Evolutionary conservation across 2,797 vertebrate genomes (phyloP).

Genomic region (Myripristis jacobus): DNA sequence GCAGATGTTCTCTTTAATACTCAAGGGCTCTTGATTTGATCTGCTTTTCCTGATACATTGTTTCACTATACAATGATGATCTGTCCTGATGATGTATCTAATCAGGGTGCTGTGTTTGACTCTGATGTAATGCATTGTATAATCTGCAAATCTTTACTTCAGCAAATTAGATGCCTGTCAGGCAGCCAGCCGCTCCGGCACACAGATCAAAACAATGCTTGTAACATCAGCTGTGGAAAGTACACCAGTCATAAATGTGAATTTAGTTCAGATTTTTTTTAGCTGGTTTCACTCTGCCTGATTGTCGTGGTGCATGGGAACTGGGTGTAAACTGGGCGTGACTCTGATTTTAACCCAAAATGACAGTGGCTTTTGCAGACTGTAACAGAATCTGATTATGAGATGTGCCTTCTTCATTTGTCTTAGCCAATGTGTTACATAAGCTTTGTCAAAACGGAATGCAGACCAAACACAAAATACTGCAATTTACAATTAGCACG

Average conservation of each 20-base stretch:
- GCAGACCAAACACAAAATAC: constrained; percentile 50
- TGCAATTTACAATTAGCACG: constrained; percentile 37
- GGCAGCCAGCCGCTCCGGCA: neutral
- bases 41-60: constrained; percentile 34
- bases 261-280: neutral
- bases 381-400: constrained; percentile 52
- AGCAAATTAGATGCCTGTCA: neutral
- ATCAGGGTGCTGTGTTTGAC: neutral
- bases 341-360: no score
- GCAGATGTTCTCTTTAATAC: constrained; percentile 31
- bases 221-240: neutral
- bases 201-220: neutral
- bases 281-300: no score
- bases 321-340: no score
- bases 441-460: constrained; percentile 55
- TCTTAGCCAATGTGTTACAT: constrained; percentile 43
- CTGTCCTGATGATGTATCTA: neutral
- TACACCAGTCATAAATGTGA: neutral
- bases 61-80: constrained; percentile 20
- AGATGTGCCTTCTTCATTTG: constrained; percentile 38
- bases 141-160: neutral
- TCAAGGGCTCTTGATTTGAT: constrained; percentile 24
- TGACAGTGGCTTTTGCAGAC: neutral
- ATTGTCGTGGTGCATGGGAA: no score
- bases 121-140: neutral